Evolutionary conservation across 1,140 invertebrate species (phyloP).

Genomic region (Cotesia glomerata): DNA sequence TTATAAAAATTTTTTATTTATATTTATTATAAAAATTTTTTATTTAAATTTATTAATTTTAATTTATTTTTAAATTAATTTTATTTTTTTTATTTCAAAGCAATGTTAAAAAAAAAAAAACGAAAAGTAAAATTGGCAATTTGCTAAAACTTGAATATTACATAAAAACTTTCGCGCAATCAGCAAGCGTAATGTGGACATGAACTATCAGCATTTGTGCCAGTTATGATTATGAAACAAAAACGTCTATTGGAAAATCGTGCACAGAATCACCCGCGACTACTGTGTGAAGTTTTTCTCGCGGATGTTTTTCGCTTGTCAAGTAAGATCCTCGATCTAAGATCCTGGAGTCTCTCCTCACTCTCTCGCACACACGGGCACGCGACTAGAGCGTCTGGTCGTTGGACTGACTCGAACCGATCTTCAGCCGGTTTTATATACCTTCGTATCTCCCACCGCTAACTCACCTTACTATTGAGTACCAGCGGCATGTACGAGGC

Average conservation of each 20-base stretch:
- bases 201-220: no score
- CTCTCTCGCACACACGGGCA: slow-evolving; percentile 54
- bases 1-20: no score
- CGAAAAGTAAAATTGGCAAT: not conserved
- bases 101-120: not conserved
- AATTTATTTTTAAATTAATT: not conserved
- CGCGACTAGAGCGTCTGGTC: slow-evolving; percentile 62
- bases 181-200: no score
- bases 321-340: slow-evolving; percentile 3
- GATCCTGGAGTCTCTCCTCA: slow-evolving; percentile 26
- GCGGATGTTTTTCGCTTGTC: no score
- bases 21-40: no score
- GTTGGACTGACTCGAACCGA: slow-evolving; percentile 54
- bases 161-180: no score
- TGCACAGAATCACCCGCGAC: slow-evolving; percentile 56
- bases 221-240: no score
- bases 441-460: slow-evolving; percentile 61
- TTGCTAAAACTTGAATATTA: no score
- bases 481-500: not conserved
- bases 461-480: no score
- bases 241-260: slow-evolving; percentile 42
- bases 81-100: not conserved
- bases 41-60: no score
- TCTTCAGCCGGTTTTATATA: slow-evolving; percentile 60
- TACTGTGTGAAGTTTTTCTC: slow-evolving; percentile 33